Percentiles rank a stretch among this genome's conserved stretches.
These are phyloP conservation scores for Aurelia coerulea DNA, from an alignment of 30 jellyfish, hydroid and myxozoan species.

Conservation along the genomic window DNA sequence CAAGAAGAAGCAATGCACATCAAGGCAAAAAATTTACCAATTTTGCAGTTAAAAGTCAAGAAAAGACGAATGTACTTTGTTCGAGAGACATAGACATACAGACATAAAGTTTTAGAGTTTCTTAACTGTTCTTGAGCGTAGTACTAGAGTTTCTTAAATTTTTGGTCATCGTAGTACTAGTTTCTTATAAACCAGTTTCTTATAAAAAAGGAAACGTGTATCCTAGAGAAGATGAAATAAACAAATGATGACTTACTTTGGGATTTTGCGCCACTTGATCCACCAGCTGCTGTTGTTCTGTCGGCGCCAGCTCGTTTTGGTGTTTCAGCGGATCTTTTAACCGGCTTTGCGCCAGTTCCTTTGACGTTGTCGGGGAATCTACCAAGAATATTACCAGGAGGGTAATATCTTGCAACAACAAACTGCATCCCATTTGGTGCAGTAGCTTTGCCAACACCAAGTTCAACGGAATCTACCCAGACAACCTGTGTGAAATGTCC, in stretches of 20 bases:
- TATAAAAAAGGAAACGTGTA: too few species aligned
- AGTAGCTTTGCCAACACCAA: slow-evolving; percentile 97
- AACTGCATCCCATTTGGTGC: slow-evolving; percentile 95
- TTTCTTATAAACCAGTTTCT: too few species aligned
- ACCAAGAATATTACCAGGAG: slow-evolving; percentile 97
- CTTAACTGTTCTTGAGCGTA: too few species aligned
- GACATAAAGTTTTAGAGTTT: too few species aligned
- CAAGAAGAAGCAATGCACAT: too few species aligned
- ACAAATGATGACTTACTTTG: slow-evolving; percentile 29
- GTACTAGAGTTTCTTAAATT: too few species aligned
- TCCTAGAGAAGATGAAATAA: too few species aligned
- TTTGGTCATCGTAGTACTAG: too few species aligned
- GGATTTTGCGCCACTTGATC: slow-evolving; percentile 33
- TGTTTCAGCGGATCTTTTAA: slow-evolving; percentile 25
- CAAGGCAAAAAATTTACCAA: too few species aligned
- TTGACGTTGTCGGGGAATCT: slow-evolving; percentile 92
- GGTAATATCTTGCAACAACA: slow-evolving; percentile 96
- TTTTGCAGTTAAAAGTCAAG: too few species aligned
- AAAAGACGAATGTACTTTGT: too few species aligned
- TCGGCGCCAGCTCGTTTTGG: slow-evolving; percentile 45
- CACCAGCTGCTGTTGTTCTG: slow-evolving; percentile 24
- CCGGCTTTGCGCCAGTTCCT: slow-evolving; percentile 76
- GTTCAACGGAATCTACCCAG: slow-evolving; percentile 95
- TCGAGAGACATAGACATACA: too few species aligned
- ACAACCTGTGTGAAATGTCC: slow-evolving; percentile 99